Evolutionary conservation across 64 coral and sea anemone genomes (phyloP), one percentile per base, ranked within the genome.

Genomic region (Catalaphyllia jardinei): DNA sequence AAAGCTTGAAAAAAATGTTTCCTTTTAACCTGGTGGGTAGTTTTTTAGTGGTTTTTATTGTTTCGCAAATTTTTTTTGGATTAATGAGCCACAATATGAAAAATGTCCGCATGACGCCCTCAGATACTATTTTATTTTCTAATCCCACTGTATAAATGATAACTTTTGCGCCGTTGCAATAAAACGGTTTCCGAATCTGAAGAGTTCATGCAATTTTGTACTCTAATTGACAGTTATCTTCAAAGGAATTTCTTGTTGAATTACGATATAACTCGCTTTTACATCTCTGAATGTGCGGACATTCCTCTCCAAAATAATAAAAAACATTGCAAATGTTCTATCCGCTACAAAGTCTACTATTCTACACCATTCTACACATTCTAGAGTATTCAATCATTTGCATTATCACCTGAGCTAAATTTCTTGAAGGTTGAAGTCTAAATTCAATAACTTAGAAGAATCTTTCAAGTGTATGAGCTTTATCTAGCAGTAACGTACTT

Each of bases 71-170:
- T 85, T 71, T 71, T 64, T 69, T 24, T 4, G 18, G 13, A 50
- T 63, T 85, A 85, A 85, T 71, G 24, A 85, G 60, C 81, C 81
- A 71, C 31, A 69, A 85, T 38, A 50, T 85, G 18, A 67, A 85
- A 85, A 51, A 71, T 85, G 20, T n/a, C 81, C 9, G 38, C 25
- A 16, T 51, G 81, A 19, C 24, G 62, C 35, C 62, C 35, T 69
- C 35, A 20, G 0, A 51, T 1, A 1, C 22, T 50, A 14, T 52
- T 85, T 85, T 42, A 2, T 69, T 71, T 71, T 50, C 42, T 15
- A 71, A 69, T 63, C 67, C 60, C 20, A 65, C 11, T 25, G 20
- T 38, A 71, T 35, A 27, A 39, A 10, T 19, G 31, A 83, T 65
- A 31, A 49, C 19, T 50, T 77, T 57, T 77, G 11, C 31, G 30